Evolutionary conservation across 2,113 vertebrate genomes (phyloP), one percentile per base, ranked within the genome.

Genomic region (Eidolon helvum): DNA sequence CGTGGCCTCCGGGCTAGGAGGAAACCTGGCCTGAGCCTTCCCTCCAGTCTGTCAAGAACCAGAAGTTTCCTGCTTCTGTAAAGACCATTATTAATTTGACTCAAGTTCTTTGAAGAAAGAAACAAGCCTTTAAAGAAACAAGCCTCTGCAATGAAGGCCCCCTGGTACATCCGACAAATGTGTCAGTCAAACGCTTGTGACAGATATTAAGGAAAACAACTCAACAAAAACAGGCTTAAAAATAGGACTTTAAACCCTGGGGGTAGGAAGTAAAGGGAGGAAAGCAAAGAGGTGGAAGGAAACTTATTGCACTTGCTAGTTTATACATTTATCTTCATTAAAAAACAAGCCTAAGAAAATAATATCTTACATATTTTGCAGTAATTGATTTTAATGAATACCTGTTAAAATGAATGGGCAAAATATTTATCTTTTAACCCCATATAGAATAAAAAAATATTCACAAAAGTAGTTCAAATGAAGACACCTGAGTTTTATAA

Each of bases 111-210:
- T 18, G 86, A 96, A 90, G 33, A 94, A 53, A 95, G 79, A 95
- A 93, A 72, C 38, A 77, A 55, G 55, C 43, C 90, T 96, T 96
- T 30, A 94, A 74, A 83, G 57, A 38, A 89, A 66, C 38, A 35
- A 16, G 45, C 72, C 72, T 87, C 55, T 84, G 53, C 40, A 38
- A 53, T 15, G 50, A 85, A 61, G 80, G 63, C 80, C 72, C 79
- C 66, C 69, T 50, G 77, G 59, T 71, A 68, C 48, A 40, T 63
- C 88, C 91, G 75, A 59, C 48, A 71, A 97, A 96, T 59, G 28
- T 94, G 87, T 61, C 93, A 95, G 59, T 61, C 96, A 98, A 97
- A 97, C 26, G 45, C 0, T 87, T 10, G 14, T 38, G 95, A 95
- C 19, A n/a, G 57, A 30, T 82, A 95, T 14, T 45, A 84, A 95